Percentiles rank a stretch among this genome's conserved stretches.
Conservation (phyloP, 2,888 invertebrate genomes). For the Coelogynopora nodosa region DNA sequence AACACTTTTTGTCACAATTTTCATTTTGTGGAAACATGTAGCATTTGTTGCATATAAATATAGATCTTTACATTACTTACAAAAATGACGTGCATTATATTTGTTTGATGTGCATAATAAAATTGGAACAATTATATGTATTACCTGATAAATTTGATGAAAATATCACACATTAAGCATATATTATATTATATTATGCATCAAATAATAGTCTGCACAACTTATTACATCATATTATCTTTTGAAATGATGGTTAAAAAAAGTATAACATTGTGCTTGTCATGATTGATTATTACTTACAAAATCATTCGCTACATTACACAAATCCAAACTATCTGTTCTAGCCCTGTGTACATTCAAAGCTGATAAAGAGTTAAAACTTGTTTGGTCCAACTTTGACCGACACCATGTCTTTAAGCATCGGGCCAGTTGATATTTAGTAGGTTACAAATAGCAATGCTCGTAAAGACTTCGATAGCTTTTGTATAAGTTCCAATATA, state of each 20-base stretch:
- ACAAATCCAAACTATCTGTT: conserved; percentile 14
- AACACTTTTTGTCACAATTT: too few species aligned
- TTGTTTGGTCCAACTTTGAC: neutral
- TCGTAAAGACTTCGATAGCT: conserved; percentile 17
- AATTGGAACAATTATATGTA: neutral
- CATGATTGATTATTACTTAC: conserved; percentile 15
- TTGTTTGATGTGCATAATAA: neutral
- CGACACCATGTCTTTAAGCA: conserved; percentile 20
- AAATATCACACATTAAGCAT: neutral
- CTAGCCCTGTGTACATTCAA: conserved; percentile 6
- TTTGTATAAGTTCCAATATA: conserved; percentile 8
- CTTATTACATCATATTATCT: neutral
- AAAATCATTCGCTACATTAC: conserved; percentile 19
- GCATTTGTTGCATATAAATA: too few species aligned
- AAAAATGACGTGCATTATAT: neutral
- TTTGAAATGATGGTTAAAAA: neutral
- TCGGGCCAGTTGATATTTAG: neutral
- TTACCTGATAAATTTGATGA: neutral
- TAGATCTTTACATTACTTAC: neutral
- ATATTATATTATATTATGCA: neutral
- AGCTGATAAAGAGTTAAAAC: neutral
- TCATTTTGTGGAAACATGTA: too few species aligned
- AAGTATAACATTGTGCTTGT: neutral
- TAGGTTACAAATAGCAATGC: conserved; percentile 6
- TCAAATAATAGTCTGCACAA: neutral